Evolutionary conservation across 1,140 invertebrate species (phyloP).

Genomic region (Dolichoris vasculosae): DNA sequence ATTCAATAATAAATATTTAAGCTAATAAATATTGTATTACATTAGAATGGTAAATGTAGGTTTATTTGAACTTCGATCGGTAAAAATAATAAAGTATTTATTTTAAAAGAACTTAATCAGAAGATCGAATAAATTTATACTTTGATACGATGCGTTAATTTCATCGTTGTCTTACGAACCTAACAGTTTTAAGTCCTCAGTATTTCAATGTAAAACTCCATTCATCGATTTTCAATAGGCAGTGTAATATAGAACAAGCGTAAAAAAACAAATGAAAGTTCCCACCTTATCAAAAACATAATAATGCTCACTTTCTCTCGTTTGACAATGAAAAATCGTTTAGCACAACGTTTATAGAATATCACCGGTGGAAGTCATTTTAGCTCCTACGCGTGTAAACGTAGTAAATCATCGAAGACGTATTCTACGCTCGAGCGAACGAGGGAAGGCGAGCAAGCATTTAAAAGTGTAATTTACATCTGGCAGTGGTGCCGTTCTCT

Average conservation of each 20-base stretch:
- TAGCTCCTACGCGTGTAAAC: background rate
- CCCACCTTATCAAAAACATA: background rate
- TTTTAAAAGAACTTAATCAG: no score
- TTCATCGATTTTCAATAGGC: background rate
- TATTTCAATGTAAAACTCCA: no score
- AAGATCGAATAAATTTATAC: no score
- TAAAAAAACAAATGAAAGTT: background rate
- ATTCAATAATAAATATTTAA: no score
- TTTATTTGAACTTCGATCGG: no score
- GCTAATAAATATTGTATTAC: no score
- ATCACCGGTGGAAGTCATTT: slow-evolving; percentile 16
- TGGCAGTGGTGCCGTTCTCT: background rate
- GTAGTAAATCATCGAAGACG: slow-evolving; percentile 40
- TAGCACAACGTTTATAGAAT: background rate
- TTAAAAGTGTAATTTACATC: slow-evolving; percentile 50
- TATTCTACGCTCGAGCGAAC: background rate
- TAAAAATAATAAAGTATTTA: no score
- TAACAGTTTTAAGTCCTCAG: no score
- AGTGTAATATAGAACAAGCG: background rate
- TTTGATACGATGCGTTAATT: no score
- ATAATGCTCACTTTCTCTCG: background rate
- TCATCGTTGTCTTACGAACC: no score
- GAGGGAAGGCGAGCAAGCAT: slow-evolving; percentile 1
- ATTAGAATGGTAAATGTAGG: no score
- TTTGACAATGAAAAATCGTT: slow-evolving; percentile 44